Conservation (phyloP, 2,113 vertebrate species). For the Ictalurus furcatus region DNA sequence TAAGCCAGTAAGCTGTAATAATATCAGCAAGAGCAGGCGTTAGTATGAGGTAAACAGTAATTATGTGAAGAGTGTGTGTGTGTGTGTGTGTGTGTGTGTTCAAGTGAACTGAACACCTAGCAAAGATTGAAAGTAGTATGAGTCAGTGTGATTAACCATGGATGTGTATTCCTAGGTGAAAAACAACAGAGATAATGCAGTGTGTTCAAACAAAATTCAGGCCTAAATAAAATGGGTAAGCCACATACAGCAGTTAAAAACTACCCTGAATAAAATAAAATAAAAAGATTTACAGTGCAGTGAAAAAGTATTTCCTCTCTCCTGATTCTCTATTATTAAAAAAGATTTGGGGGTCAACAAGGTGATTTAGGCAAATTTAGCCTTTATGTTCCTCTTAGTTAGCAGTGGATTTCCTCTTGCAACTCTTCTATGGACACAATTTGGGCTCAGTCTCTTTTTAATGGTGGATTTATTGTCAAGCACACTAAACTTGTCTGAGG, state of each 20-base stretch:
- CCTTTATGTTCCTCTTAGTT: no score
- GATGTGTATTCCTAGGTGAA: neutral
- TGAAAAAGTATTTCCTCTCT: neutral
- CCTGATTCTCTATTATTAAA: neutral
- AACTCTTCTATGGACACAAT: neutral
- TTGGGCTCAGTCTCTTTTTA: no score
- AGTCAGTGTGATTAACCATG: neutral
- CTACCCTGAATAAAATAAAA: neutral
- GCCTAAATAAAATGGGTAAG: neutral
- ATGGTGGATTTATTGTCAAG: no score
- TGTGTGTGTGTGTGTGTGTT: neutral
- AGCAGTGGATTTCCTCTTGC: neutral
- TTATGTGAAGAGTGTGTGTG: conserved; percentile 17
- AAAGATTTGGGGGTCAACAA: neutral
- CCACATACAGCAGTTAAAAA: neutral
- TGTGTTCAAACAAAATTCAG: neutral
- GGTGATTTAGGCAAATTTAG: neutral
- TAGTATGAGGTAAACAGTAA: conserved; percentile 26
- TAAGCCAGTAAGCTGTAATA: conserved; percentile 33
- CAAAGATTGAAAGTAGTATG: conserved; percentile 11
- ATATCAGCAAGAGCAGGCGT: conserved; percentile 10
- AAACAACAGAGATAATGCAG: neutral
- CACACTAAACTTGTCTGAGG: no score
- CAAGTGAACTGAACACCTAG: conserved; percentile 18
- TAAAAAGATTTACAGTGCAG: neutral